Evolutionary conservation across 2,797 vertebrate genomes (phyloP), one percentile per base, ranked within the genome.

Genomic region (Pseudotriccus pelzelni): DNA sequence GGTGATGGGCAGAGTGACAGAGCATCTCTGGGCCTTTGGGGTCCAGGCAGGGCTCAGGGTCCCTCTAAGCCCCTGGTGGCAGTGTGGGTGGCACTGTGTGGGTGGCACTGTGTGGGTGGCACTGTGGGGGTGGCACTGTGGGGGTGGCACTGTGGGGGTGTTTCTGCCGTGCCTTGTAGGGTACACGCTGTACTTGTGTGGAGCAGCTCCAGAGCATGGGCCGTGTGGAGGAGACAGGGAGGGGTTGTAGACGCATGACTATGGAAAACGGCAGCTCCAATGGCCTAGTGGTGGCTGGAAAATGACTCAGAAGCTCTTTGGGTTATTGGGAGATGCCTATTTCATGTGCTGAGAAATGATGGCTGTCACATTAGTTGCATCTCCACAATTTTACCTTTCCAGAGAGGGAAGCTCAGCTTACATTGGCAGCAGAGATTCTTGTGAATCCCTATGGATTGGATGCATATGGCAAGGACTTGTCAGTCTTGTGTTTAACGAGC

Each of bases 171-270:
- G 34, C 19, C 21, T 6, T 16, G 9, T 17, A 32, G 32, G 6
- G n/a, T 12, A 14, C 14, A 25, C 0, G 1, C 66, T 49, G 1
- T 9, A 0, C 13, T 39, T 39, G 16, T 25, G 64, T 43, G 76
- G 41, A 28, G 85, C 34, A n/a, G n/a, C 41, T 68, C 19, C 43
- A 79, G 60, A 53, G 89, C 20, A 44, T 49, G 79, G 24, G 28
- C 15, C 1, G 1, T 30, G 58, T 34, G 34, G 43, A 84, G 73
- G 50, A 87, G 59, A 8, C 47, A 70, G 28, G 58, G 32, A 15
- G 74, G 70, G 23, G 14, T 4, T 74, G 44, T 36, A 32, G 59
- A 28, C 14, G 5, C 10, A 25, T 30, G 43, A 7, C 27, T 16
- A 2, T 49, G 75, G 70, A 85, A 67, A 37, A 59, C 46, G 80